Conservation (phyloP, 2,113 vertebrate genomes). For the Ramphastos sulfuratus region DNA sequence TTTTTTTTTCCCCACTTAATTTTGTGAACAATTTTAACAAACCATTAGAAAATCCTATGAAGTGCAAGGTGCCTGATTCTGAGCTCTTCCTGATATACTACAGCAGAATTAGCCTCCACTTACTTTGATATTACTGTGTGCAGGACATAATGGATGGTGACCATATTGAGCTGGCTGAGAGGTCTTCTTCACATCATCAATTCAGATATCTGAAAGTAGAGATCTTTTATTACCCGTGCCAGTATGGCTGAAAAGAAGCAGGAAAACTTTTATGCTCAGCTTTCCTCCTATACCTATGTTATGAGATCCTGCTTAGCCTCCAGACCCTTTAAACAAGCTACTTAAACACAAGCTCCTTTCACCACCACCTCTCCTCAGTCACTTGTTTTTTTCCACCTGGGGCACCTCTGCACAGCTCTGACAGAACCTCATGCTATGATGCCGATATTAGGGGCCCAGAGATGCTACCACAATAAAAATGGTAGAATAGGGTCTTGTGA, state of each 20-base stretch:
- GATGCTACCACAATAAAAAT: neutral
- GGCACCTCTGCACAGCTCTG: neutral
- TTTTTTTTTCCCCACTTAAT: neutral
- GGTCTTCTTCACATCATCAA: neutral
- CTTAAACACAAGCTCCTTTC: neutral
- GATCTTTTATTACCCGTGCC: neutral
- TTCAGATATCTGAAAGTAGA: neutral
- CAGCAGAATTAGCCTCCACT: neutral
- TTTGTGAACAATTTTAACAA: neutral
- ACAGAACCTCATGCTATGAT: rapidly evolving
- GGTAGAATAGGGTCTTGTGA: neutral
- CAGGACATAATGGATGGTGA: neutral
- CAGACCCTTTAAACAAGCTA: neutral
- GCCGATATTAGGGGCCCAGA: neutral
- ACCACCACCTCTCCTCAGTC: neutral
- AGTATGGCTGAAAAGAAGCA: neutral
- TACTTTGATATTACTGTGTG: neutral
- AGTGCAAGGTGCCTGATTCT: neutral
- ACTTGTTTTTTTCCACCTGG: neutral
- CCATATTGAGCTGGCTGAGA: neutral
- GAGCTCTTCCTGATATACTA: neutral
- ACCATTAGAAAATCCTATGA: neutral
- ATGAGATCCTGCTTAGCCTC: neutral
- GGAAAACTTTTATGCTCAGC: neutral
- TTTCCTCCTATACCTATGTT: neutral